Evolutionary conservation across 2,888 invertebrate species (phyloP).

Genomic region (Toxonevra muliebris): DNA sequence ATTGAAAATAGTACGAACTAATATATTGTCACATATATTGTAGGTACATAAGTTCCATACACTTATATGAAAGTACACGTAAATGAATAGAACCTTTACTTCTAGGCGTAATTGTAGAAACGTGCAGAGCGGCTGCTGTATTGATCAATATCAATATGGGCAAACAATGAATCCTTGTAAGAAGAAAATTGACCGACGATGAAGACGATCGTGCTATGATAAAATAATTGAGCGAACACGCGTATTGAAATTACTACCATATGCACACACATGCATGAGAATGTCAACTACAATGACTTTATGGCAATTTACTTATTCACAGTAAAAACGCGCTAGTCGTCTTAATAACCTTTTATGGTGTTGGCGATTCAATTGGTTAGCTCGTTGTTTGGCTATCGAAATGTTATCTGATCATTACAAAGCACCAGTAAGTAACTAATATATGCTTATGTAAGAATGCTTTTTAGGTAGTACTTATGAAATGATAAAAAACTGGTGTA

Average conservation of each 20-base stretch:
- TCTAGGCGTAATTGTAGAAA: neutral
- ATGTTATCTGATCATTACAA: slow-evolving; percentile 5
- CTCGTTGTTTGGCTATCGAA: slow-evolving; percentile 1
- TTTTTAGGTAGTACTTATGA: neutral
- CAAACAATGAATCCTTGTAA: slow-evolving; percentile 2
- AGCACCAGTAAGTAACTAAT: neutral
- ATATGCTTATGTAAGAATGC: neutral
- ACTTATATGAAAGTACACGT: too few species aligned
- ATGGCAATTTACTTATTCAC: neutral
- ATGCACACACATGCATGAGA: slow-evolving; percentile 4
- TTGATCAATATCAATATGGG: neutral
- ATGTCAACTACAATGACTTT: slow-evolving; percentile 12
- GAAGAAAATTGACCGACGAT: neutral
- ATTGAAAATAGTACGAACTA: too few species aligned
- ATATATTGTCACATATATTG: too few species aligned
- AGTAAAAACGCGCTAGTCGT: slow-evolving; percentile 33
- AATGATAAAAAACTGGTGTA: neutral
- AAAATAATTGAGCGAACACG: slow-evolving; percentile 53
- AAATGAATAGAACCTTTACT: too few species aligned
- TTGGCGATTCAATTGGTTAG: slow-evolving; percentile 43
- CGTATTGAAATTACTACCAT: slow-evolving; percentile 2
- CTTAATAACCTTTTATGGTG: slow-evolving; percentile 44
- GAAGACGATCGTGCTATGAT: slow-evolving; percentile 52
- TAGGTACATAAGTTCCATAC: too few species aligned
- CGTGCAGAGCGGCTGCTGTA: neutral